Conservation (phyloP, 2,113 vertebrate genomes). For the Toxostoma redivivum region DNA sequence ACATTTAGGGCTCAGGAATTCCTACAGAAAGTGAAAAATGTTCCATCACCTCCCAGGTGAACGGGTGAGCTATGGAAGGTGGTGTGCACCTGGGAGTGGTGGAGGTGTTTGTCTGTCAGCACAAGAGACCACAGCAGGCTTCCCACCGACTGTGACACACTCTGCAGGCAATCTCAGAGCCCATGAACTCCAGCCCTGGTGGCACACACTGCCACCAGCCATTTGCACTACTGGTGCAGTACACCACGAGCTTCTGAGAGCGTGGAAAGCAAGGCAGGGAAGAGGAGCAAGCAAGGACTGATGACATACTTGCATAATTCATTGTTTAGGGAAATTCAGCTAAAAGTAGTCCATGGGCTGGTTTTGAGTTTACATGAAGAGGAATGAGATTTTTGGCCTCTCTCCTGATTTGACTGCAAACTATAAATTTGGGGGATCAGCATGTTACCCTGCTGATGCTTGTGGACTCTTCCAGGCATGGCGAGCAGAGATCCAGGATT, state of each 20-base stretch:
- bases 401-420: neutral
- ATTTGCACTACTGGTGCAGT: neutral
- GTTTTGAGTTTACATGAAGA: neutral
- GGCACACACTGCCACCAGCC: neutral
- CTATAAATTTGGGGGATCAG: neutral
- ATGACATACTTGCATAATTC: neutral
- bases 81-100: accelerated
- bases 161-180: neutral
- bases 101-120: neutral
- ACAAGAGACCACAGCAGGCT: neutral
- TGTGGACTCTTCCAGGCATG: accelerated
- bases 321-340: neutral
- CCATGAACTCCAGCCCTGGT: neutral
- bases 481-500: neutral
- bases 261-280: neutral
- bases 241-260: neutral
- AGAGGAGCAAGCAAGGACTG: neutral
- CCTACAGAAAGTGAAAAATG: neutral
- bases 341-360: neutral
- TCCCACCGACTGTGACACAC: accelerated
- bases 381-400: neutral
- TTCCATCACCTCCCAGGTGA: neutral
- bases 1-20: neutral
- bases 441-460: neutral
- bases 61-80: accelerated